phyloP scores from a whole-genome alignment of 2,797 vertebrate genomes.

The Potorous gilbertii region DNA sequence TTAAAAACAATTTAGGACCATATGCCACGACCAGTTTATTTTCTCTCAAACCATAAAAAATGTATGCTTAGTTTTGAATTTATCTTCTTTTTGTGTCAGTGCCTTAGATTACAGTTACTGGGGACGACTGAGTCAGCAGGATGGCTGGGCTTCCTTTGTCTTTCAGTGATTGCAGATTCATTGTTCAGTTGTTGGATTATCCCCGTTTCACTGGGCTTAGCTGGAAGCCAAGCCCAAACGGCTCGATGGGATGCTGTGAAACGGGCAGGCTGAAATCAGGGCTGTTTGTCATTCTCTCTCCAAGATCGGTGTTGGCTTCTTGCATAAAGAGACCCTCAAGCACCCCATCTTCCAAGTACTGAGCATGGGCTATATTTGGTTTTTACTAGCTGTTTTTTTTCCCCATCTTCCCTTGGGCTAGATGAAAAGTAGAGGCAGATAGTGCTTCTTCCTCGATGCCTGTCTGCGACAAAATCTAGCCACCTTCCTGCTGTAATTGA shows the following conservation, averaged over 20 bases:
- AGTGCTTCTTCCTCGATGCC: slow-evolving; percentile 15
- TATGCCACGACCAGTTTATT: background rate
- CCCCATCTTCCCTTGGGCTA: background rate
- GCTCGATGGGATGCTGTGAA: background rate
- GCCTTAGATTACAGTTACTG: slow-evolving; percentile 20
- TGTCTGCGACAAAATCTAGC: slow-evolving; percentile 37
- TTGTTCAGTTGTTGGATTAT: slow-evolving; percentile 40
- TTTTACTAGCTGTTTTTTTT: slow-evolving; percentile 18
- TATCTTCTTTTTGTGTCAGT: slow-evolving; percentile 55
- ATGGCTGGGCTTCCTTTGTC: slow-evolving; percentile 39
- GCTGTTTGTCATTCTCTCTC: background rate
- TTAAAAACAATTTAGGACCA: slow-evolving; percentile 29
- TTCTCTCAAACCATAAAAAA: slow-evolving; percentile 8
- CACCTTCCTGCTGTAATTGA: slow-evolving; percentile 53
- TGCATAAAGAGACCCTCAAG: background rate
- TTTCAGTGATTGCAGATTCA: background rate
- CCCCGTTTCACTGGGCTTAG: slow-evolving; percentile 45
- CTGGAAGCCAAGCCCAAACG: slow-evolving; percentile 31
- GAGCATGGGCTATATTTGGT: slow-evolving; percentile 19
- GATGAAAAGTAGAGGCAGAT: background rate
- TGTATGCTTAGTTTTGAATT: slow-evolving; percentile 37
- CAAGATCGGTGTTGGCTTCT: background rate
- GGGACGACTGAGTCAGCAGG: slow-evolving; percentile 24
- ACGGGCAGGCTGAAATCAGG: background rate
- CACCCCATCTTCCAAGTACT: background rate